These are phyloP conservation scores for Leucopsar rothschildi DNA, from an alignment of 2,113 vertebrate genomes.

Conservation along the genomic window DNA sequence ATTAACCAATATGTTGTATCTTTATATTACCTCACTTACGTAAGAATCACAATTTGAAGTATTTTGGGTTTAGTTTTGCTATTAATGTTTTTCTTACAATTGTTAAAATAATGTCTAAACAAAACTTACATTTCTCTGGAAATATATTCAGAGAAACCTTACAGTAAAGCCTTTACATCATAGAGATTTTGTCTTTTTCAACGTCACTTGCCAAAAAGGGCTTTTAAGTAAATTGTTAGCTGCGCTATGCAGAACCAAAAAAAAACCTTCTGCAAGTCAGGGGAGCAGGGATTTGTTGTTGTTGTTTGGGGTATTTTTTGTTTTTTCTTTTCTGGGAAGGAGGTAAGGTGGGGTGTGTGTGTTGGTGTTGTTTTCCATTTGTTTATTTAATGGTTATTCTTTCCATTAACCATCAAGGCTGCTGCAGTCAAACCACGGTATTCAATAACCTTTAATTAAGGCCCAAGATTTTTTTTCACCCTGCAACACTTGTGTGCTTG, in stretches of 20 bases:
- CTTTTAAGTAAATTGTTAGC: neutral
- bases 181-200: neutral
- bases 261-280: neutral
- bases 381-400: neutral
- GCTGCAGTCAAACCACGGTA: neutral
- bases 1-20: neutral
- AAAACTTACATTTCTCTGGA: neutral
- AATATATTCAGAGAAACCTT: neutral
- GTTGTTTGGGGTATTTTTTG: neutral
- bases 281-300: neutral
- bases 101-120: neutral
- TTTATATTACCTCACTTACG: neutral
- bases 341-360: neutral
- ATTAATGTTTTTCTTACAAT: neutral
- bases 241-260: neutral
- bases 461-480: neutral
- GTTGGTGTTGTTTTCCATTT: neutral
- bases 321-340: neutral
- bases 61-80: neutral
- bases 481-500: neutral
- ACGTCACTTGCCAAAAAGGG: neutral
- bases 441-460: neutral
- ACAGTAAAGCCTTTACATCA: neutral
- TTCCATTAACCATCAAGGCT: neutral
- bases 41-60: neutral